Evolutionary conservation across 1,140 invertebrate species (phyloP).

Genomic region (Onthophagus taurus): DNA sequence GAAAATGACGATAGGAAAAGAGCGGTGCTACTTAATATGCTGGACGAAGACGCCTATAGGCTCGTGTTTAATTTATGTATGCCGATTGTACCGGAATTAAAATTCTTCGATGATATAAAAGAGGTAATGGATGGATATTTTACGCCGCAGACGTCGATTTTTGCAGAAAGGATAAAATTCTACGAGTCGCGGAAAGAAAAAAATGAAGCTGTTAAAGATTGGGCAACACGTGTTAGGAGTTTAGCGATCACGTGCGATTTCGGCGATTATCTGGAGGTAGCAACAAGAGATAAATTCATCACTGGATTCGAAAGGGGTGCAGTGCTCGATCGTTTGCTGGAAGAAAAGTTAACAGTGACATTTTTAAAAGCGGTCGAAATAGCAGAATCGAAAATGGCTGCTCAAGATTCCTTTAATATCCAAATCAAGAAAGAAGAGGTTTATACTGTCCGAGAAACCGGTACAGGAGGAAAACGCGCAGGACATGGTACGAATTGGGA

Average conservation of each 20-base stretch:
- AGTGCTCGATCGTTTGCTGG: conserved; percentile 10
- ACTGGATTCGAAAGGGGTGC: not conserved
- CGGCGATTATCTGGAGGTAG: conserved; percentile 3
- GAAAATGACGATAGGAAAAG: conserved; percentile 1
- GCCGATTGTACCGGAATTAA: conserved; percentile 4
- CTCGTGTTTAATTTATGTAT: conserved; percentile 7
- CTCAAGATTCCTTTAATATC: no score
- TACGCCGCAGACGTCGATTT: not conserved
- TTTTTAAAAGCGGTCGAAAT: conserved; percentile 12
- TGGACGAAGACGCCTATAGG: conserved; percentile 8
- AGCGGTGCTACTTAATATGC: conserved; percentile 4
- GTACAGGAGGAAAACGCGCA: conserved; percentile 2
- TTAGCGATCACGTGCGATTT: conserved; percentile 12
- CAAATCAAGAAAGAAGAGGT: no score
- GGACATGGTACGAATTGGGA: not conserved
- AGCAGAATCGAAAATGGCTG: no score
- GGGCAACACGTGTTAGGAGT: conserved; percentile 6
- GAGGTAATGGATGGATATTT: conserved; percentile 4
- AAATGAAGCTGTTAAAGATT: conserved; percentile 8
- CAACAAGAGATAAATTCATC: conserved; percentile 11
- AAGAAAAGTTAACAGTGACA: conserved; percentile 6
- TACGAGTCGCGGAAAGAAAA: conserved; percentile 3
- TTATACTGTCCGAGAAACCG: not conserved
- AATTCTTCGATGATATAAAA: conserved; percentile 2
- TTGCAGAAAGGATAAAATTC: conserved; percentile 11